Evolutionary conservation across 2,888 invertebrate genomes (phyloP).

Genomic region (Chrysolina americana): DNA sequence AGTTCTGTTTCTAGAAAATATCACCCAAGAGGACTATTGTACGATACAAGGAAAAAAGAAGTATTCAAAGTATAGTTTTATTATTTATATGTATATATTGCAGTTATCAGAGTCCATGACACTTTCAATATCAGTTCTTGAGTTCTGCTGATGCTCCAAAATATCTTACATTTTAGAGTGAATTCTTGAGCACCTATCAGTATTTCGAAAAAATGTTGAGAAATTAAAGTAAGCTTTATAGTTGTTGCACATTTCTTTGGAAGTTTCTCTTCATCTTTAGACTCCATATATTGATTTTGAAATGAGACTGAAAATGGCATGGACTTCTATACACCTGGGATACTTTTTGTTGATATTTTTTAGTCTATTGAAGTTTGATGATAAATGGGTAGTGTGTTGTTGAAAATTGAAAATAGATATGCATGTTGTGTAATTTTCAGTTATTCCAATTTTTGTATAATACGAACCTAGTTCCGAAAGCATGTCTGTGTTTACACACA

Average conservation of each 20-base stretch:
- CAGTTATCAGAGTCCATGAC: neutral
- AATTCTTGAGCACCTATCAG: neutral
- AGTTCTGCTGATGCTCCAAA: too few relatives aligned
- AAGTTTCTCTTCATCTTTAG: too few relatives aligned
- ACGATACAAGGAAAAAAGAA: neutral
- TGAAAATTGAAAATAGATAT: constrained; percentile 7
- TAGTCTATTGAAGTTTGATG: constrained; percentile 22
- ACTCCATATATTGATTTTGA: neutral
- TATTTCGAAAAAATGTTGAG: too few relatives aligned
- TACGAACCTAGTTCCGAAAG: too few relatives aligned
- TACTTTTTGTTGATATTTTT: constrained; percentile 21
- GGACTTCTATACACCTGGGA: neutral
- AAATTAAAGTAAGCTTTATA: too few relatives aligned
- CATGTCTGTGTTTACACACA: too few relatives aligned
- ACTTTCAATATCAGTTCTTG: neutral
- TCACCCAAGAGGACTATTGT: constrained; percentile 1
- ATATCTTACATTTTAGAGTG: neutral
- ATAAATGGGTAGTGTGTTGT: constrained; percentile 5
- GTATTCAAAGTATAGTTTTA: neutral
- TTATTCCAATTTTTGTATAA: neutral
- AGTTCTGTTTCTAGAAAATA: constrained; percentile 11
- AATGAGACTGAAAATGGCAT: neutral
- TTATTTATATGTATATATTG: constrained; percentile 9
- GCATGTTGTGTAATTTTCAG: neutral
- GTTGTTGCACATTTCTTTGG: too few relatives aligned